Conservation (phyloP, 2,113 vertebrate genomes). For the Megaceryle maxima region DNA sequence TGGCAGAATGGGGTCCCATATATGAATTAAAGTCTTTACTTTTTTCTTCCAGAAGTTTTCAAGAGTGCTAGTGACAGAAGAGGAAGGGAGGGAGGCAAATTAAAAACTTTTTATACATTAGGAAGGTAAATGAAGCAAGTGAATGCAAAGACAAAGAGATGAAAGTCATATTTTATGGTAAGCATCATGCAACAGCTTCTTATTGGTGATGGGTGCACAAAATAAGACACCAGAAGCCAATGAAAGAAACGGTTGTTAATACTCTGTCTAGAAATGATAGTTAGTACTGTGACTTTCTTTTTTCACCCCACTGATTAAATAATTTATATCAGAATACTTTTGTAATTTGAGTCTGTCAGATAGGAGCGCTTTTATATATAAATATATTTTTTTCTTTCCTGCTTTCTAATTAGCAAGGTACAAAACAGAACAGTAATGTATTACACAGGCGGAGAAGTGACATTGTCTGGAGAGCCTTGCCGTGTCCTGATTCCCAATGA, state of each 20-base stretch:
- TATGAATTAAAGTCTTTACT: constrained; percentile 63
- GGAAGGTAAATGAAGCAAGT: constrained; percentile 63
- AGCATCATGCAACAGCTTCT: constrained; percentile 62
- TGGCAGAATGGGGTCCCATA: constrained; percentile 70
- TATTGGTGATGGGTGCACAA: constrained; percentile 56
- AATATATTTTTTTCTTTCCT: constrained; percentile 54
- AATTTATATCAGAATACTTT: constrained; percentile 71
- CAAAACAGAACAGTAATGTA: constrained; percentile 54
- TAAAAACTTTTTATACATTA: constrained; percentile 68
- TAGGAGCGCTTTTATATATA: constrained; percentile 68
- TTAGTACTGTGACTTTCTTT: constrained; percentile 65
- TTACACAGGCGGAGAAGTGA: constrained; percentile 40
- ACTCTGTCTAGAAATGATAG: constrained; percentile 69
- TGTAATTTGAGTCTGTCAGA: constrained; percentile 70
- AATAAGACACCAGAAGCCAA: constrained; percentile 70
- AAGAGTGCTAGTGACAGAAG: constrained; percentile 58
- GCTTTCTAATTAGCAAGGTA: constrained; percentile 65
- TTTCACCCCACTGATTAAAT: constrained; percentile 63
- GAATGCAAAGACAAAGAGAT: constrained; percentile 72
- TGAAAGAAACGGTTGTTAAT: constrained; percentile 66
- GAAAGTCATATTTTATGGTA: constrained; percentile 73
- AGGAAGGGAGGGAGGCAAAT: constrained; percentile 46
- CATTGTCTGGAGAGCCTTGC: constrained; percentile 39
- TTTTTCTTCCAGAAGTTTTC: constrained; percentile 67
- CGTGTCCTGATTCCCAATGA: not conserved